Percentiles rank a stretch among this genome's conserved stretches.
phyloP scores from a whole-genome alignment of 2,113 vertebrate genomes.

The human (Homo sapiens) region GRCh38 chr15:62606501-62607000 shows the following conservation, averaged over 20 bases:
- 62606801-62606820: not conserved
- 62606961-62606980: not conserved
- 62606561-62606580: not conserved
- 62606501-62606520: not conserved
- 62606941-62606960: not conserved
- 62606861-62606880: rapidly evolving
- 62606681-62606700: not conserved
- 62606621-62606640: not conserved
- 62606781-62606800: not conserved
- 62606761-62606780: too few species aligned
- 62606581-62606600: not conserved
- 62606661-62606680: not conserved
- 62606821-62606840: too few species aligned
- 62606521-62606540: not conserved
- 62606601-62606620: not conserved
- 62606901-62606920: rapidly evolving
- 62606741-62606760: not conserved
- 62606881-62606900: not conserved
- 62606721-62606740: not conserved
- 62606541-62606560: too few species aligned
- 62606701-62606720: not conserved
- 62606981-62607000: not conserved
- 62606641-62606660: not conserved
- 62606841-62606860: not conserved
- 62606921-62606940: not conserved